Base-by-base conservation (phyloP, 2,113 vertebrate genomes). In the Ailurus styani region DNA sequence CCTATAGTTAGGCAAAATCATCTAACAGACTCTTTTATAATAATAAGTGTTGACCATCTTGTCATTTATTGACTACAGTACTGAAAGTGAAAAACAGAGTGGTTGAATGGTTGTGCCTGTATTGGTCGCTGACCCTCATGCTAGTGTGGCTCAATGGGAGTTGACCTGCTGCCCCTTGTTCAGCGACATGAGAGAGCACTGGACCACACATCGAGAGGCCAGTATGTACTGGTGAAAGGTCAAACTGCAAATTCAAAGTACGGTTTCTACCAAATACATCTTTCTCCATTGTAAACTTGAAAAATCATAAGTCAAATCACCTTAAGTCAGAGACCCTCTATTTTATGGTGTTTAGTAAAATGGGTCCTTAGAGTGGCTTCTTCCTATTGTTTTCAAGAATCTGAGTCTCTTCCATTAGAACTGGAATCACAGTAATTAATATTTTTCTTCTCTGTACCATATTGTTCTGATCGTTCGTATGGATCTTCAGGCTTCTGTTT, bases 391-490 rank as follows among this genome's bases (percentile, higher is more conserved):
- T 95, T 93, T 93, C 37, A 91, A 82, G 82, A 88, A n/a, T 91
- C 37, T 1, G 17, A 77, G 0, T 31, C 37, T 34, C 62, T 93
- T 96, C 62, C 54, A 37, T 84, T 78, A 62, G 45, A 90, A 86
- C 70, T 54, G 52, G 31, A 85, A 60, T 72, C 54, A 29, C 1
- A 81, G 17, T 92, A 96, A 93, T 91, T 90, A 83, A 42, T 79
- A n/a, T 93, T 97, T 97, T 97, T 93, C 47, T 88, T 93, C 64
- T 87, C 13, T 86, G 62, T 60, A 90, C 13, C 45, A 66, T 86
- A 55, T 47, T 91, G 9, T 85, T 82, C 77, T 93, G 57, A 62
- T 47, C 83, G 64, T 66, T 95, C n/a, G 14, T 78, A 66, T n/a
- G 42, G 42, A 78, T 60, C 66, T 85, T 91, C 57, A 62, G 40